These are phyloP conservation scores for Itoplectis maculator DNA, from an alignment of 2,888 invertebrate species.

Conservation along the genomic window DNA sequence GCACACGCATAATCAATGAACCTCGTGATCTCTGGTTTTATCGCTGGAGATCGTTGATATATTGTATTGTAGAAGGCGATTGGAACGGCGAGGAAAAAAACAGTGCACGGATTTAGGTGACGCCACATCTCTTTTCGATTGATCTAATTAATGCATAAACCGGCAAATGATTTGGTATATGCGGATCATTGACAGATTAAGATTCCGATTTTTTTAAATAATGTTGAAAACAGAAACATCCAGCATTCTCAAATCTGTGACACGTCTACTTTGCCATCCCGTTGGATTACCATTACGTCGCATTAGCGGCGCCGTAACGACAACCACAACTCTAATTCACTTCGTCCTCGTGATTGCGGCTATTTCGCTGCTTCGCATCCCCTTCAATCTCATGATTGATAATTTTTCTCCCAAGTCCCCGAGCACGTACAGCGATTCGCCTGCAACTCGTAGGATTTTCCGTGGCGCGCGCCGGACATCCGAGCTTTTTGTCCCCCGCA, in stretches of 20 bases:
- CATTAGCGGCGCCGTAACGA: constrained; percentile 6
- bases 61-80: neutral
- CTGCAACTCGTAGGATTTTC: constrained; percentile 10
- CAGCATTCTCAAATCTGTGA: too few species aligned
- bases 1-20: constrained; percentile 28
- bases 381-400: constrained; percentile 33
- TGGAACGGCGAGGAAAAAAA: neutral
- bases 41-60: neutral
- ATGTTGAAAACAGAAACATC: too few species aligned
- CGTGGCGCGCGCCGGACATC: neutral
- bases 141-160: too few species aligned
- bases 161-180: too few species aligned
- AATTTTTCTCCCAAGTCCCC: constrained; percentile 22
- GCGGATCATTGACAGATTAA: too few species aligned
- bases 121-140: too few species aligned
- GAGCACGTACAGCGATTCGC: constrained; percentile 2
- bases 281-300: neutral
- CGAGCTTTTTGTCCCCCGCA: constrained; percentile 6
- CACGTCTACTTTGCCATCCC: neutral
- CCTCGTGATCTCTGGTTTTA: constrained; percentile 7
- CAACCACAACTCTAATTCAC: constrained; percentile 20
- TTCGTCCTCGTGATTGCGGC: constrained; percentile 4
- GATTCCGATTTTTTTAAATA: too few species aligned
- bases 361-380: neutral
- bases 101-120: neutral